Conservation (phyloP, 1,140 invertebrate genomes). For the Oppia nitens region DNA sequence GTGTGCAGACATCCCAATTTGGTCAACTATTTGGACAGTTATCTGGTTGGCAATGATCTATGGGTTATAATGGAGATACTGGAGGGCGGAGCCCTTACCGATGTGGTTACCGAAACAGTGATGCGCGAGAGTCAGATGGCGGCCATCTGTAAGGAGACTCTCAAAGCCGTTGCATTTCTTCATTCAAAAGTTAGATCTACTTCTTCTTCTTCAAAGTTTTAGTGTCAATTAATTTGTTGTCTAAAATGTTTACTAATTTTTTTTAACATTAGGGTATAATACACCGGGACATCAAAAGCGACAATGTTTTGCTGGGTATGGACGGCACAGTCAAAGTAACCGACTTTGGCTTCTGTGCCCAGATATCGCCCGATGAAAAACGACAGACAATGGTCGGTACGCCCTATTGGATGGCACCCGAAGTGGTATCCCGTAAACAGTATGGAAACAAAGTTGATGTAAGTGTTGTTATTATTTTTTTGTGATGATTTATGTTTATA, state of each 20-base stretch:
- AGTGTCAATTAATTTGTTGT: neutral
- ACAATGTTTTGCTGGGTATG: conserved; percentile 90
- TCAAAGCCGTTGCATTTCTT: conserved; percentile 65
- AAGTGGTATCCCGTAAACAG: conserved; percentile 42
- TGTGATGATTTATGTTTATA: too few relatives aligned
- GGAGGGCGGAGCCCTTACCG: conserved; percentile 85
- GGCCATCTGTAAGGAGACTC: conserved; percentile 75
- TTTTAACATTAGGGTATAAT: conserved; percentile 56
- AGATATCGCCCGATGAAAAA: conserved; percentile 62
- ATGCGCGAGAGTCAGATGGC: conserved; percentile 96
- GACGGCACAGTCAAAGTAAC: conserved; percentile 92
- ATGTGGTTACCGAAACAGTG: conserved; percentile 91
- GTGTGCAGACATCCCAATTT: conserved; percentile 69
- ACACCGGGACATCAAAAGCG: conserved; percentile 85
- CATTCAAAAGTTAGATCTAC: conserved; percentile 21
- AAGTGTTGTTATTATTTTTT: too few relatives aligned
- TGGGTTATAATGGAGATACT: conserved; percentile 91
- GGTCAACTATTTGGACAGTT: conserved; percentile 90
- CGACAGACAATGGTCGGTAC: conserved; percentile 77
- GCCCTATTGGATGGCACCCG: conserved; percentile 76
- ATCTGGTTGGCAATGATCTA: conserved; percentile 65
- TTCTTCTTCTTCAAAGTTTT: neutral
- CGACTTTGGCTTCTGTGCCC: conserved; percentile 89
- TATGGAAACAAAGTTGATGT: conserved; percentile 44
- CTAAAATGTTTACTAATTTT: neutral